Percentiles rank a stretch among this genome's conserved stretches.
These are phyloP conservation scores for Campoletis sonorensis DNA, from an alignment of 1,140 invertebrate species.

Conservation along the genomic window DNA sequence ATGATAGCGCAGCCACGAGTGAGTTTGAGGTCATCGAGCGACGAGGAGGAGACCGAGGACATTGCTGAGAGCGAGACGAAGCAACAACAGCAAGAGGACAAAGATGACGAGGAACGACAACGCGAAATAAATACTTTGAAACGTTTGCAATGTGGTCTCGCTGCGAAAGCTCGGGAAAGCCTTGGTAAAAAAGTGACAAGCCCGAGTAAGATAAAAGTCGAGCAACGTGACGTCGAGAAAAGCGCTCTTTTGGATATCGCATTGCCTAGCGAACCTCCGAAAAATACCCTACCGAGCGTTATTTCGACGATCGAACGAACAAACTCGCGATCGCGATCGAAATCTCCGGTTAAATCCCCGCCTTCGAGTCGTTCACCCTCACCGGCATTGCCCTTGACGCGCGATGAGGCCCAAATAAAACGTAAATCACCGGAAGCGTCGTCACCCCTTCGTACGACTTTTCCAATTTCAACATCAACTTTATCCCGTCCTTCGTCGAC, in stretches of 20 bases:
- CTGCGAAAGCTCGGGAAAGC: constrained; percentile 79
- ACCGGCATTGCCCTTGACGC: constrained; percentile 52
- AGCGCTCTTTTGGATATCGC: constrained; percentile 61
- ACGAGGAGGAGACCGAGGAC: constrained; percentile 80
- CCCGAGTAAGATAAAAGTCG: constrained; percentile 65
- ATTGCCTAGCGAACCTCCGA: constrained; percentile 63
- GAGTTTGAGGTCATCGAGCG: constrained; percentile 80
- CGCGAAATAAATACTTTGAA: constrained; percentile 81
- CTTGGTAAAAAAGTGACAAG: constrained; percentile 69
- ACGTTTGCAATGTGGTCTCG: constrained; percentile 80
- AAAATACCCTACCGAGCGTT: constrained; percentile 38
- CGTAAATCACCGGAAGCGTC: constrained; percentile 45
- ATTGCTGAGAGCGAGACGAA: constrained; percentile 75
- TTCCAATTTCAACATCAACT: not conserved
- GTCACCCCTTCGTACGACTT: constrained; percentile 34
- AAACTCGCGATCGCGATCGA: constrained; percentile 33
- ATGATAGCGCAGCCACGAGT: constrained; percentile 74
- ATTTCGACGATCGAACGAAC: constrained; percentile 47
- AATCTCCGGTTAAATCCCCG: constrained; percentile 42
- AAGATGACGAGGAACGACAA: constrained; percentile 73
- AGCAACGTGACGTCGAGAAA: constrained; percentile 64
- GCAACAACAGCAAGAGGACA: constrained; percentile 71
- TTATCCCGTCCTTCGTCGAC: not conserved
- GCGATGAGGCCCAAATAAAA: constrained; percentile 46
- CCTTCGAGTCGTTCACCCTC: constrained; percentile 54